Evolutionary conservation across 2,888 invertebrate genomes (phyloP), one percentile per base, ranked within the genome.

Genomic region (Xestia rhomboidea): DNA sequence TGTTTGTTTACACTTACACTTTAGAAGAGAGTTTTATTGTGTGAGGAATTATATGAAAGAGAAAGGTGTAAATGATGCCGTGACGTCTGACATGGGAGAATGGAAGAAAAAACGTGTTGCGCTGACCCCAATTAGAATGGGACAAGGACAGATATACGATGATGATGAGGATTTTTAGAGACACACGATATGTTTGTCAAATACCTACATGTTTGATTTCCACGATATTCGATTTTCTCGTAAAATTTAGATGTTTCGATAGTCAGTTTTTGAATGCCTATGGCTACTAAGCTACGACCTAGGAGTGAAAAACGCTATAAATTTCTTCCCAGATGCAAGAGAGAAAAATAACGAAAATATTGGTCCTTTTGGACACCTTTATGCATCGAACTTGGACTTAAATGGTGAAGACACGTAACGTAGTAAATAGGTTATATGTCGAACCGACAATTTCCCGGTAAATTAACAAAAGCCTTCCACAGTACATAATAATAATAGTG

Each of bases 1-100:
- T 30, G 34, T 63, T 75, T 82, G 30, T 77, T 74, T 46, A 60
- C 60, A 60, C 34, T 34, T 34, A n/a, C n/a, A n/a, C 15, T 15
- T 57, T 15, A 57, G 57, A 57, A 4, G 27, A 38, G 38, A 38
- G 38, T 38, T 38, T 38, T n/a, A n/a, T n/a, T n/a, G n/a, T n/a
- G n/a, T n/a, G n/a, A n/a, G n/a, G n/a, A n/a, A n/a, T n/a, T n/a
- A n/a, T n/a, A n/a, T n/a, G n/a, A n/a, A n/a, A n/a, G n/a, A n/a
- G n/a, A n/a, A n/a, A n/a, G n/a, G n/a, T n/a, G n/a, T n/a, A n/a
- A n/a, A n/a, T n/a, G n/a, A n/a, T n/a, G n/a, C n/a, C n/a, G n/a
- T n/a, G n/a, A n/a, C n/a, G n/a, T n/a, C n/a, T n/a, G n/a, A n/a
- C n/a, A n/a, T n/a, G n/a, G n/a, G n/a, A n/a, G n/a, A n/a, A n/a